phyloP scores from a whole-genome alignment of 2,113 vertebrate species.

The Ia io region DNA sequence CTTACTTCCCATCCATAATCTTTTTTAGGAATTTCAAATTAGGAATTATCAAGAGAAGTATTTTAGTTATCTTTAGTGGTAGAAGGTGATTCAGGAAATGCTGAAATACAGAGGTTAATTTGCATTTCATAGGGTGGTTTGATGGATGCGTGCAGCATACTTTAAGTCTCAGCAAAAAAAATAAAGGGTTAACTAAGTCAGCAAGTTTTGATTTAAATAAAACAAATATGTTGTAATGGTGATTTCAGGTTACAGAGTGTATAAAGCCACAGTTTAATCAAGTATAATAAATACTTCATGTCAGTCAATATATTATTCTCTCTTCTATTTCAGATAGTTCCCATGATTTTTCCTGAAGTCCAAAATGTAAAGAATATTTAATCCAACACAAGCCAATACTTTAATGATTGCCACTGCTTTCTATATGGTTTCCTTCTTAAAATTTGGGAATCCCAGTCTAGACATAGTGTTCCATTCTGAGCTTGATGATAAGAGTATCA shows the following conservation, averaged over 20 bases:
- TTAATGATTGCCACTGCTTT: not conserved
- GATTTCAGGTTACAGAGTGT: slow-evolving; percentile 58
- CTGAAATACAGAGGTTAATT: slow-evolving; percentile 25
- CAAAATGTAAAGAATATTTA: slow-evolving; percentile 27
- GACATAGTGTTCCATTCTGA: not conserved
- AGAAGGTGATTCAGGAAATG: not conserved
- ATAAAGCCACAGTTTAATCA: slow-evolving; percentile 48
- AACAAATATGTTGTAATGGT: slow-evolving; percentile 32
- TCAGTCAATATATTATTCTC: not conserved
- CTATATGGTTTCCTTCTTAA: not conserved
- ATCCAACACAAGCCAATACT: not conserved
- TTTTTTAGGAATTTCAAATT: slow-evolving; percentile 51
- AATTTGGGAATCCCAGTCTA: not conserved
- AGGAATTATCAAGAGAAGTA: slow-evolving; percentile 7
- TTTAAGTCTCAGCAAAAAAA: slow-evolving; percentile 67
- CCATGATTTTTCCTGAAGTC: slow-evolving; percentile 27
- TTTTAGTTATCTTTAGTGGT: not conserved
- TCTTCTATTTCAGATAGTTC: slow-evolving; percentile 24
- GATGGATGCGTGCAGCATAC: slow-evolving; percentile 3
- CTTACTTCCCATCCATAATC: not conserved
- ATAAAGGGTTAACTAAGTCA: slow-evolving; percentile 62
- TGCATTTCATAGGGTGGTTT: slow-evolving; percentile 16
- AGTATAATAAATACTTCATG: not conserved
- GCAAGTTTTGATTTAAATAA: slow-evolving; percentile 60
- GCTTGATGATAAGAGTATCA: not conserved